Percentiles rank a stretch among this genome's conserved stretches.
Evolutionary conservation across 1,140 invertebrate species (phyloP).

Genomic region (Leucophenga varia): DNA sequence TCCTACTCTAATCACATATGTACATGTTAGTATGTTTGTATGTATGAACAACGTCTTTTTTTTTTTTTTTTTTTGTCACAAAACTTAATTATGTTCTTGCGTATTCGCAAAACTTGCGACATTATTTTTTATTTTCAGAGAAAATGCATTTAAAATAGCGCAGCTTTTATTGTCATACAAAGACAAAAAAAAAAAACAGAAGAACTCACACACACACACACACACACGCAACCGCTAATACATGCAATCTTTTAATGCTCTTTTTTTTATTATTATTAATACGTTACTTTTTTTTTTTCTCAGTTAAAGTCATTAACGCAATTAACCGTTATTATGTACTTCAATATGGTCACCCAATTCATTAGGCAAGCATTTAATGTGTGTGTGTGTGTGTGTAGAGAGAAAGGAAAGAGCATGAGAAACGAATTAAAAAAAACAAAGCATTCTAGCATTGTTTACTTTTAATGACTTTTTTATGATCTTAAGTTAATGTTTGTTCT

Average conservation of each 20-base stretch:
- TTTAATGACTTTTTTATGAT: slow-evolving; percentile 26
- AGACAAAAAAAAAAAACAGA: too few relatives aligned
- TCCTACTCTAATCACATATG: too few relatives aligned
- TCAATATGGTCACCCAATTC: slow-evolving; percentile 44
- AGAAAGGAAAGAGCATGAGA: slow-evolving; percentile 46
- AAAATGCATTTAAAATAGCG: slow-evolving; percentile 16
- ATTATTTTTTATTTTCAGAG: slow-evolving; percentile 24
- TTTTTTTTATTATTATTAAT: slow-evolving; percentile 12
- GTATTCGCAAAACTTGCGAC: slow-evolving; percentile 15
- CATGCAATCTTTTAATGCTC: slow-evolving; percentile 18
- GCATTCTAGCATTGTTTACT: slow-evolving; percentile 26
- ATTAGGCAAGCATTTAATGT: slow-evolving; percentile 47
- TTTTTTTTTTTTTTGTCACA: too few relatives aligned
- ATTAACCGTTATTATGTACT: slow-evolving; percentile 53
- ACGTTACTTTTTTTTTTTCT: slow-evolving; percentile 18
- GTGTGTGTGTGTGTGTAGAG: slow-evolving; percentile 2
- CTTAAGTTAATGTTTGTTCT: too few relatives aligned
- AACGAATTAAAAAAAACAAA: slow-evolving; percentile 40
- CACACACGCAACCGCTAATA: not conserved
- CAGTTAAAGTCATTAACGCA: slow-evolving; percentile 53
- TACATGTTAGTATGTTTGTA: too few relatives aligned
- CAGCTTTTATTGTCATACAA: too few relatives aligned
- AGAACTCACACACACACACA: not conserved
- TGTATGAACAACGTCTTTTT: too few relatives aligned
- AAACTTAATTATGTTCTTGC: not conserved